Evolutionary conservation across 2,113 vertebrate genomes (phyloP), one percentile per base, ranked within the genome.

Genomic region (Anser brachyrhynchus): DNA sequence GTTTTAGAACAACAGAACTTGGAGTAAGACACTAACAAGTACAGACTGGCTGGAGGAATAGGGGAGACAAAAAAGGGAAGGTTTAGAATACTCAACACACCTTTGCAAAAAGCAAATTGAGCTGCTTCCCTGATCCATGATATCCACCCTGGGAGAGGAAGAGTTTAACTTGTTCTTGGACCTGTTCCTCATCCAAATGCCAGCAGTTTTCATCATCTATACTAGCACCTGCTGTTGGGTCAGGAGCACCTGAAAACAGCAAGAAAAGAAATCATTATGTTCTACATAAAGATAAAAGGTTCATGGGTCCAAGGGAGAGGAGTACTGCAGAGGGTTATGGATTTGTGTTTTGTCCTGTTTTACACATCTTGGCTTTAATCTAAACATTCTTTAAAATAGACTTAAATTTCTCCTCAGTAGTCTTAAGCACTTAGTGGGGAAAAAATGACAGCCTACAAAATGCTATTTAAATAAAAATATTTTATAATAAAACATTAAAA

Each of bases 131-230:
- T 92, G 99, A 99, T 98, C 99, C 99, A n/a, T 99, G 99, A 98
- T 99, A 99, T 87, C 99, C 99, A 9, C 99, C 99, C 97, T 99
- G 99, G 91, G 99, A 99, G 52, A 99, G 99, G 94, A 99, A 99
- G 94, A 99, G 98, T 97, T 99, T 99, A 97, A 99, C 99, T 97
- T 99, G 99, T 96, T 99, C 99, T 97, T 99, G 99, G 91, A 99
- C 99, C 90, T 99, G 99, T 93, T 99, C 99, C 97, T 99, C 99
- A 92, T 99, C 99, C 97, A 99, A 97, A 97, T 99, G 99, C 99
- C 99, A 99, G 96, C 99, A 99, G 95, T 99, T 99, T 97, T 99
- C 99, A 81, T 99, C 99, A 83, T 99, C 99, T 96, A 99, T 98
- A 82, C 99, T 99, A 96, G 99, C 99, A 93, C 99, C 99, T 4